Evolutionary conservation across 2,113 vertebrate genomes (phyloP), one percentile per base, ranked within the genome.

Genomic region (Poicephalus gulielmi): DNA sequence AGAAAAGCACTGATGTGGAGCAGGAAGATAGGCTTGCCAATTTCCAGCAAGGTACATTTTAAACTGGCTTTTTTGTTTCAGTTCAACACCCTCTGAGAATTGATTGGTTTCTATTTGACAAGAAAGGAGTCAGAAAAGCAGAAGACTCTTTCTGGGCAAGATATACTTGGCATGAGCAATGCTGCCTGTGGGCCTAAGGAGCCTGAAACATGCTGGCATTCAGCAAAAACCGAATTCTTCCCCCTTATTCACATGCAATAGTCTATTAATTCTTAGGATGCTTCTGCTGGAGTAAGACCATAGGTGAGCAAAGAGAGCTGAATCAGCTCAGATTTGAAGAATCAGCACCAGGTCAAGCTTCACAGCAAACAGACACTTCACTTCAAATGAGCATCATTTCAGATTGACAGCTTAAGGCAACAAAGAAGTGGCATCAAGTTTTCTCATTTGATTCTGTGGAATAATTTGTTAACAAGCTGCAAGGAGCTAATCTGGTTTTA

Each of bases 1-100:
- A 93, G 88, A 78, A 92, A 93, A 71, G 89, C 92, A 96, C 63
- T 94, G 92, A 90, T 89, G 90, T 90, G 95, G 70, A 97, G 87
- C 90, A 90, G 82, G 96, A 90, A 92, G 95, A 95, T 44, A 31
- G 88, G 85, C 76, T 95, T 86, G 76, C 90, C 88, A 79, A 93
- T 91, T 94, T 95, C 70, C 88, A 93, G 41, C 13, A 82, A 92
- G 91, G 92, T 78, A 30, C 17, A 44, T 80, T 86, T 81, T 86
- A 94, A 91, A 95, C 77, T 1, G 12, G 60, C 81, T 78, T 93
- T 73, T 90, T 83, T 2, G 90, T 94, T 92, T 95, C 96, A 87
- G 86, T 92, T 91, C 91, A 88, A 87, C 31, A 52, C 82, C 88
- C 80, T 88, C 92, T 71, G 81, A 92, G 90, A 97, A 94, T 71